Base-by-base conservation (phyloP, 1,140 invertebrate genomes). In the Halesus radiatus region DNA sequence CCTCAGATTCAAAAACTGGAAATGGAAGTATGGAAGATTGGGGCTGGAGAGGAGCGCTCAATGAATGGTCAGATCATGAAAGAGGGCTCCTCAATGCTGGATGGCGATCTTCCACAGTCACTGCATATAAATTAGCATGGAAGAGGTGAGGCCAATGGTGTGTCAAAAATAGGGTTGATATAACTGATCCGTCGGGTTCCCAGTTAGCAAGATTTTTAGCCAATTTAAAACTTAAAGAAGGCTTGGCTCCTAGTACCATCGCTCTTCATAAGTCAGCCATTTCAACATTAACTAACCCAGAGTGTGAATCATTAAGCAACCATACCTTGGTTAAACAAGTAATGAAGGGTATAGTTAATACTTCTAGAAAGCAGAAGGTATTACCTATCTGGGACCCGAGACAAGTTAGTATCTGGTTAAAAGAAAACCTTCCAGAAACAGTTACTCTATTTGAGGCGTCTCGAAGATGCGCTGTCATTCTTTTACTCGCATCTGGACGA, bases 401-500 rank as follows among this genome's bases (percentile, higher is more conserved):
- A 29, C 20, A 23, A 29, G 62, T 64, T 15, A 64, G 1, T 15
- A 1, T 29, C 3, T 64, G 13, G 29, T 53, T 83, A 13, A 76
- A 15, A 37, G 10, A 5, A 13, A 37, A 70, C 15, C 74, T 7
- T 4, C 18, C 54, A 22, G 54, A 83, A 70, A 20, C 53, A 20
- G 60, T 58, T 74, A 84, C 52, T 68, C 37, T 84, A 1, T 84
- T 62, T 76, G n/a, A 86, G 64, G 50, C 85, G 16, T 86, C 85
- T 0, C 79, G 81, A 77, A 80, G 74, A n/a, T 80, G 78, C 16
- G 84, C 85, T 72, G 54, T 82, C 1, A 56, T 87, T 20, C 80
- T 87, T 52, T 60, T 86, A 10, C 64, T 86, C 23, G 79, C 78
- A 8, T 86, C 84, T 3, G 85, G 84, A 37, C 74, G 85, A 56